Conservation (phyloP, 2,113 vertebrate genomes). For the Entomyzon cyanotis region DNA sequence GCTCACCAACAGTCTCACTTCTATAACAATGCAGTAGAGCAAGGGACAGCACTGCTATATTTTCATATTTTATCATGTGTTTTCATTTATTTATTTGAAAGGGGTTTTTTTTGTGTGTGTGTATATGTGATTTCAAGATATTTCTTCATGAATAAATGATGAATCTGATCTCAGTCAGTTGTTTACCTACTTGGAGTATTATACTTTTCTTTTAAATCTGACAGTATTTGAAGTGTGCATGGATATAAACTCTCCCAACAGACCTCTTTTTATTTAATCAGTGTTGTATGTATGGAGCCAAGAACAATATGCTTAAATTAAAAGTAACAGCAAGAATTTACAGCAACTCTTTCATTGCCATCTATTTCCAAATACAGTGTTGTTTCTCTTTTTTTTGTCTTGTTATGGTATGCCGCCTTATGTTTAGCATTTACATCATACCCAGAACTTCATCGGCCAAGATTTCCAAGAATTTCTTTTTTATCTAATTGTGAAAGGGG, state of each 20-base stretch:
- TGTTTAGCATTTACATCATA: neutral
- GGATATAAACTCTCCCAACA: neutral
- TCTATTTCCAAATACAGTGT: neutral
- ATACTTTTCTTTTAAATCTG: neutral
- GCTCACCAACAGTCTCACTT: neutral
- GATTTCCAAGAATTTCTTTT: neutral
- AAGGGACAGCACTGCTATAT: neutral
- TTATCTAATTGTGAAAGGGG: neutral
- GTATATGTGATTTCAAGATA: neutral
- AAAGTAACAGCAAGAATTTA: neutral
- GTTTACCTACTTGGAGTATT: neutral
- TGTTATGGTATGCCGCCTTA: neutral
- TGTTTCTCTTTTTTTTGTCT: neutral
- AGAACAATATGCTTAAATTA: neutral
- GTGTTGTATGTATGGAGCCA: neutral
- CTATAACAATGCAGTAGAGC: neutral
- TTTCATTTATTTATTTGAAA: neutral
- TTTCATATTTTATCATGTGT: neutral
- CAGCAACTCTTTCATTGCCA: neutral
- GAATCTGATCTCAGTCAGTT: neutral
- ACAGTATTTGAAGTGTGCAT: neutral
- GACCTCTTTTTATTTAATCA: neutral
- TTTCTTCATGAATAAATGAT: neutral
- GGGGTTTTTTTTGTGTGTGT: rapidly evolving
- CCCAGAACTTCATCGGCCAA: neutral